Evolutionary conservation across 1,140 invertebrate genomes (phyloP), one percentile per base, ranked within the genome.

Genomic region (Cephus cinctus): DNA sequence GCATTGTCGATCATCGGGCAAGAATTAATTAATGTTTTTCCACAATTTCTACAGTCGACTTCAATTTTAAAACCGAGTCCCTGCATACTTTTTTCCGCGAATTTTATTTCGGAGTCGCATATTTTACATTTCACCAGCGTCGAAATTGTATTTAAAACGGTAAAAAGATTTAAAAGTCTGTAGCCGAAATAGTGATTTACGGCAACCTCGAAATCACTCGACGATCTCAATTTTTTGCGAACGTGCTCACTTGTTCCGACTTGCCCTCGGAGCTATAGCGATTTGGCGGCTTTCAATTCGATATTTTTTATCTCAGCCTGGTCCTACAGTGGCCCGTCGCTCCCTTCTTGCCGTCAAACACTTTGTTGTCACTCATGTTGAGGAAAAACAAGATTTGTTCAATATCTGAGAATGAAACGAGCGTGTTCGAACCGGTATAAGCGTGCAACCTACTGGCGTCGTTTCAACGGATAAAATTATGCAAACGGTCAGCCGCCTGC

Each of bases 1-100:
- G 27, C 43, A 44, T 44, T 44, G 30, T 44, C 43, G 34, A 44
- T 44, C 43, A 32, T 44, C 30, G 43, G 43, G 34, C 43, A 44
- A 15, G 43, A 41, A 41, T 41, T 25, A 25, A 41, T 41, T 25
- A 4, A 12, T 14, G 30, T 15, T 41, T 41, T 23, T 41, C 30
- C 21, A 41, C 39, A 41, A 22, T 41, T 21, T 21, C 39, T 25
- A 25, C 39, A 41, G 30, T 41, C 39, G 4, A 41, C 39, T 25
- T 41, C 39, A 25, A 41, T 22, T n/a, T n/a, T n/a, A n/a, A n/a
- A n/a, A n/a, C n/a, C n/a, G n/a, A n/a, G n/a, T 41, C 20, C 20
- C 9, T 20, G 35, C 35, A 38, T 20, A 38, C 35, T 38, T 38
- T 38, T 38, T 38, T 38, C n/a, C 6, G 35, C 21, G 35, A 38